A percentile compares a stretch with the other conserved stretches of the same genome.
Evolutionary conservation across 2,797 vertebrate species (phyloP).

Genomic region (Syngnathus rostellatus): DNA sequence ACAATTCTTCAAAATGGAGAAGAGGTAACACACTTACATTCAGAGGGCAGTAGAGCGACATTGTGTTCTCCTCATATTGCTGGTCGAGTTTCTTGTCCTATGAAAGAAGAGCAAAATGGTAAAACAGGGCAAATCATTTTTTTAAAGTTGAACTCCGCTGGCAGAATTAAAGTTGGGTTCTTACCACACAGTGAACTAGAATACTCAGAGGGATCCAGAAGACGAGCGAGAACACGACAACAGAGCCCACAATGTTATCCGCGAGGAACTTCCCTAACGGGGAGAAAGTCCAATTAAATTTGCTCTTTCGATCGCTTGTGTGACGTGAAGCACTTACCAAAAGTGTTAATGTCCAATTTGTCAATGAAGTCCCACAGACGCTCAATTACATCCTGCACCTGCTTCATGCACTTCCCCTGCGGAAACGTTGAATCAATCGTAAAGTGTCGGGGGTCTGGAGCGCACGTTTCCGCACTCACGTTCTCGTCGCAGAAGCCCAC

Average conservation of each 20-base stretch:
- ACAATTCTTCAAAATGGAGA: conserved; percentile 1
- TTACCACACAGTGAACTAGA: conserved; percentile 96
- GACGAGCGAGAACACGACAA: conserved; percentile 91
- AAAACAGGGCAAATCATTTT: not conserved
- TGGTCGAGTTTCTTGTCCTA: conserved; percentile 94
- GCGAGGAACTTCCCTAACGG: conserved; percentile 89
- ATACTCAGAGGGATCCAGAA: conserved; percentile 98
- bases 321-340: conserved; percentile 66
- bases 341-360: conserved; percentile 94
- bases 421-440: conserved; percentile 3
- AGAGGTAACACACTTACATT: conserved; percentile 76
- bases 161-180: conserved; percentile 11
- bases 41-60: conserved; percentile 73
- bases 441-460: no score
- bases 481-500: conserved; percentile 90
- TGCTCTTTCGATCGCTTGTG: not conserved
- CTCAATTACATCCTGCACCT: conserved; percentile 96
- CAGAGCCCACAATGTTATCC: conserved; percentile 98
- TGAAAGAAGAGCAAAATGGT: conserved; percentile 15
- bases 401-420: conserved; percentile 97
- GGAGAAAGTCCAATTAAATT: not conserved
- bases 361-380: conserved; percentile 98
- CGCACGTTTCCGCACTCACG: conserved; percentile 66
- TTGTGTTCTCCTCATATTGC: conserved; percentile 86
- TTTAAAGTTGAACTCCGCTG: not conserved